Base-by-base conservation (phyloP, 2,113 vertebrate genomes). In the Hirundichthys speculiger region DNA sequence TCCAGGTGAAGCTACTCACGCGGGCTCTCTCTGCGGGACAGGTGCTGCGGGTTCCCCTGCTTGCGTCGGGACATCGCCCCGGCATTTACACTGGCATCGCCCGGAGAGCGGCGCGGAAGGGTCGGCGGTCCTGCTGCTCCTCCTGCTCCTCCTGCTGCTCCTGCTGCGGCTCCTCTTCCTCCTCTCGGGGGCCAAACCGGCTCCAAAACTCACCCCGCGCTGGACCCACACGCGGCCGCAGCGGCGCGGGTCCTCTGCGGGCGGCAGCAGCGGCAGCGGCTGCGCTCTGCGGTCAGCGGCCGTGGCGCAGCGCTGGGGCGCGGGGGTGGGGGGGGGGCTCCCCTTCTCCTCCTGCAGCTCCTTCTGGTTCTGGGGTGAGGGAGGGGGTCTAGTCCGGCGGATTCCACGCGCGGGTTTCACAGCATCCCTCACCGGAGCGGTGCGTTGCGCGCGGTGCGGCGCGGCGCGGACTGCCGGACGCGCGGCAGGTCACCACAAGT, bases 31-130 rank as follows among this genome's bases (percentile, higher is more conserved):
- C 96, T 96, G 93, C 96, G 96, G 92, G 96, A 96, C 93, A 98
- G 94, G 94, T 98, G 97, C 94, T 98, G 97, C 92, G 97, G 97
- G 91, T 98, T 98, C 93, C 96, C 97, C 95, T 98, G 97, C 94
- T 98, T 98, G 93, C 97, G 96, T 94, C 96, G 96, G 96, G 97
- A 98, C 97, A 98, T 98, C 94, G 96, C 96, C 96, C 94, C 94
- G 94, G 95, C 96, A 97, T 96, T 95, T 97, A 98, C 94, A 95
- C 92, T 92, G 93, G 95, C 96, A 98, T 98, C 92, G 95, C 96
- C 95, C 93, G 94, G 94, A 95, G 93, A 96, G 95, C 94, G 90
- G 94, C 92, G 92, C 94, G 85, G 89, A 86, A 93, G 92, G 89
- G 86, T 92, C 88, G 77, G 83, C 88, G 93, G 59, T 87, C 90